Evolutionary conservation across 2,888 invertebrate species (phyloP), one percentile per base, ranked within the genome.

Genomic region (Dugesia japonica): DNA sequence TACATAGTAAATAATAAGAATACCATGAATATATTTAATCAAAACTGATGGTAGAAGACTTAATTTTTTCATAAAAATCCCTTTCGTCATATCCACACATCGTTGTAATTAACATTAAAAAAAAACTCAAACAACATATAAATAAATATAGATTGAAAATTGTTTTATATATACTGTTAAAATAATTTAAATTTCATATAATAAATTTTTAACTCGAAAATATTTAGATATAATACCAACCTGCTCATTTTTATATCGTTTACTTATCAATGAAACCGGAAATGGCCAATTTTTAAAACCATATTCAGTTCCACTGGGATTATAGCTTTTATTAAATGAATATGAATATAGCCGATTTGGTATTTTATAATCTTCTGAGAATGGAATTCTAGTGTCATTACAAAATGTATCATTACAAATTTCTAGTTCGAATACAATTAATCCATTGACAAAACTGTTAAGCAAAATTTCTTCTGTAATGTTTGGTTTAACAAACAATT

Each of bases 221-320:
- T 31, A 7, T 31, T 31, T 7, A 31, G 13, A 31, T 31, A 7
- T 31, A 7, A 31, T 7, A 31, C 31, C 4, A 31, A 56, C 56
- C 23, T 56, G 56, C 17, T 56, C 23, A 56, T 13, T n/a, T 20
- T 23, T n/a, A 23, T 56, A n/a, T 4, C 23, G n/a, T 1, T 1
- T 26, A 17, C 20, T 7, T 7, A 75, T 56, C 26, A 75, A n/a
- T 9, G 56, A 71, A 13, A 75, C 75, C 13, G 75, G 75, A 7
- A 42, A 75, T 17, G 75, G 75, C 75, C 75, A 75, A 9, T 23
- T 15, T 15, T 27, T 23, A 15, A 42, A 26, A 17, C 56, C 23
- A 42, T 56, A 75, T 17, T 42, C 56, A 15, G 56, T 75, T 28
- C 75, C 75, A 1, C 27, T 17, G 23, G 75, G 75, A 42, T 75